Evolutionary conservation across 2,888 invertebrate species (phyloP), one percentile per base, ranked within the genome.

Genomic region (Cremastinae sp.): DNA sequence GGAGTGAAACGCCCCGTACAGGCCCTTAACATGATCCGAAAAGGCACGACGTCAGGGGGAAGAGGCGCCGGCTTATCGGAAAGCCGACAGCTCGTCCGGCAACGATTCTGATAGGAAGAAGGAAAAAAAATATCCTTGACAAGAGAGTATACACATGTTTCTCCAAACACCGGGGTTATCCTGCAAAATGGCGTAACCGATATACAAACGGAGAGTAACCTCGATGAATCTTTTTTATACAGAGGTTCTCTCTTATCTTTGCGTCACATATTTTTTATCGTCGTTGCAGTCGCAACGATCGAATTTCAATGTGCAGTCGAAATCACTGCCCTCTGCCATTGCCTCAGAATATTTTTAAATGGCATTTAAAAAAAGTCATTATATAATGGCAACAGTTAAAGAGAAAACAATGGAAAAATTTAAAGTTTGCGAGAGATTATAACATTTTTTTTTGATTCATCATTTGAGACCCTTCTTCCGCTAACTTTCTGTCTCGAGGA

Each of bases 31-130:
- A 56, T 22, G 47, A 56, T 0, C 34, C 34, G 45, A 49, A 47
- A 12, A 51, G 65, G 38, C 38, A n/a, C n/a, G n/a, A n/a, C n/a
- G n/a, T n/a, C n/a, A n/a, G n/a, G 51, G 45, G 10, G 58, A 12
- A 18, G 64, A 72, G 72, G 58, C 72, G 72, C 72, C 72, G 51
- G 72, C 58, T 65, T 72, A 72, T 72, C 72, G 64, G 18, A 9
- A 72, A 58, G 34, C 58, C 72, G 72, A 47, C 51, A 58, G 41
- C 58, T 64, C 49, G 51, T 72, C 51, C 64, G 38, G 41, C 18
- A 51, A 58, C 43, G 51, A 58, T 58, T 34, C 41, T 58, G 43
- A 49, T 72, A 36, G 18, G 41, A 58, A 53, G 22, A 49, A 18
- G 10, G 28, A 9, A 56, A 54, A 51, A 59, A 49, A 66, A 28